phyloP scores from a whole-genome alignment of 2,797 vertebrate genomes.

The Catharus ustulatus region DNA sequence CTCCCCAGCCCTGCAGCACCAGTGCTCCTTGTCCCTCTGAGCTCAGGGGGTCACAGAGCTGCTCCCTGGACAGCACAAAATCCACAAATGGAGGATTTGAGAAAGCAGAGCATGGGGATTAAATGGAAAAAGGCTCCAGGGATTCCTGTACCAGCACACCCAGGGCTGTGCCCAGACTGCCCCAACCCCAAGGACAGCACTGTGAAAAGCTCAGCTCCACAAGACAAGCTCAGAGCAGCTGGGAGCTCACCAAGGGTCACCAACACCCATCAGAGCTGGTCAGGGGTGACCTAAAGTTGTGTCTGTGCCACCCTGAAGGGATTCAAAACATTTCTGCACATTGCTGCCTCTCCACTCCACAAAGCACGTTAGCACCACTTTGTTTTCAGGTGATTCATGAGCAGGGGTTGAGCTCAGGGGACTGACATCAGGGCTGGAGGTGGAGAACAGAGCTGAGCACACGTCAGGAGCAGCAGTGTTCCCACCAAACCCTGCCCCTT shows the following conservation, averaged over 20 bases:
- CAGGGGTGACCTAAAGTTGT: not conserved
- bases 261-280: rapidly evolving
- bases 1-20: not conserved
- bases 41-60: not conserved
- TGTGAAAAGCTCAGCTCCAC: not conserved
- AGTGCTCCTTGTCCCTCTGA: rapidly evolving
- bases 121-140: not conserved
- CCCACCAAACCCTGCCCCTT: not conserved
- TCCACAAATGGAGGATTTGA: too few relatives aligned
- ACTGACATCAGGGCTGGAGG: not conserved
- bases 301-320: not conserved
- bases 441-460: not conserved
- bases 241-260: not conserved
- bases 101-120: rapidly evolving
- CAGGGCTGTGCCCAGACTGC: not conserved
- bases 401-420: not conserved
- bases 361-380: not conserved
- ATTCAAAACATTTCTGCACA: not conserved
- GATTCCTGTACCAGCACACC: not conserved
- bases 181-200: not conserved
- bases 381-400: not conserved
- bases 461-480: rapidly evolving
- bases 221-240: not conserved
- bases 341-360: not conserved
- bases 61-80: not conserved